phyloP scores from a whole-genome alignment of 2,797 vertebrate species.

The Triplophysa bombifrons region DNA sequence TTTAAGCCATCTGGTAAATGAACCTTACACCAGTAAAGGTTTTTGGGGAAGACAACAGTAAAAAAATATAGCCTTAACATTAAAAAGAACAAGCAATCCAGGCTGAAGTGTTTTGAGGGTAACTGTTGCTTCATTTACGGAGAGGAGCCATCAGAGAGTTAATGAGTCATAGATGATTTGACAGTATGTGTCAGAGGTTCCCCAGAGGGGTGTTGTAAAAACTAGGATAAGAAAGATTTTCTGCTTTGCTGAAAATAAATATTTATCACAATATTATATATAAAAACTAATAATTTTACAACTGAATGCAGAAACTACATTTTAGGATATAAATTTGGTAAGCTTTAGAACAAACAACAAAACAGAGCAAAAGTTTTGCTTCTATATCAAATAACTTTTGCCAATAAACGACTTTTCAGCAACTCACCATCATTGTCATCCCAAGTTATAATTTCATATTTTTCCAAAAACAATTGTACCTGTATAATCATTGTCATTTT shows the following conservation, averaged over 20 bases:
- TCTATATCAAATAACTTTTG: neutral
- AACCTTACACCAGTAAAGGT: neutral
- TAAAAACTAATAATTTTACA: no score
- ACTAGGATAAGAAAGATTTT: neutral
- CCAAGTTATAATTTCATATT: neutral
- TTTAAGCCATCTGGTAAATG: neutral
- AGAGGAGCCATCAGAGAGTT: neutral
- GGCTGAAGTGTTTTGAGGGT: neutral
- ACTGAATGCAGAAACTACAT: no score
- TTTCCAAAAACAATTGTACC: neutral
- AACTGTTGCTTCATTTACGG: slow-evolving; percentile 3
- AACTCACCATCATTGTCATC: neutral
- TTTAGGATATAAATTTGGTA: no score
- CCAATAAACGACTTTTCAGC: neutral
- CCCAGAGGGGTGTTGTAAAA: neutral
- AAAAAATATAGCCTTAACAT: neutral
- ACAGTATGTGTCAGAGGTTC: neutral
- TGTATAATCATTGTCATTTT: no score
- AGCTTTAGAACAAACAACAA: neutral
- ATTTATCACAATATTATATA: neutral
- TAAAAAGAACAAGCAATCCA: neutral
- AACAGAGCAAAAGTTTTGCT: neutral
- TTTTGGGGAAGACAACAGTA: neutral
- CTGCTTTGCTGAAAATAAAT: neutral
- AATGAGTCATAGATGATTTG: slow-evolving; percentile 12